Percentiles rank a stretch among this genome's conserved stretches.
Conservation (phyloP, 2,888 invertebrate species). For the Noctua fimbriata region DNA sequence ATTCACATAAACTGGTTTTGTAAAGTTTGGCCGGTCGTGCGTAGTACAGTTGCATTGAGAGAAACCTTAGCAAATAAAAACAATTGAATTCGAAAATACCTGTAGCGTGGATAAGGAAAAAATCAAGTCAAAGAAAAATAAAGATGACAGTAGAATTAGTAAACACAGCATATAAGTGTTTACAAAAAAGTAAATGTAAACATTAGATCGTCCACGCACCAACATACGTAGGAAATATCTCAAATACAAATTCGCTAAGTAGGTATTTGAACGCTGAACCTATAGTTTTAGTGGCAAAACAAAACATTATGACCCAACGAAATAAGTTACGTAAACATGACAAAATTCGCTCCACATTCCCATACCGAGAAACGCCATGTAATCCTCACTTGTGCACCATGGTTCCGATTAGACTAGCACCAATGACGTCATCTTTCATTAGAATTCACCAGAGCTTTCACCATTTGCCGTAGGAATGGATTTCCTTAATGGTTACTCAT, state of each 20-base stretch:
- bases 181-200: neutral
- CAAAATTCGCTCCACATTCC: neutral
- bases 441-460: constrained; percentile 49
- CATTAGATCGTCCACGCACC: neutral
- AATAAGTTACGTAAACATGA: constrained; percentile 8
- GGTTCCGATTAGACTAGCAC: constrained; percentile 2
- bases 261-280: too few relatives aligned
- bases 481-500: constrained; percentile 57
- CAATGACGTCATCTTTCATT: constrained; percentile 50
- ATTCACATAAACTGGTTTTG: too few relatives aligned
- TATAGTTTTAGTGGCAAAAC: too few relatives aligned
- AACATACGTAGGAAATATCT: neutral
- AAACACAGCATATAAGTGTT: neutral
- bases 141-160: neutral
- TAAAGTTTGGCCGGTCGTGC: too few relatives aligned
- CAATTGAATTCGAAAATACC: neutral
- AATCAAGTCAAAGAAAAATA: neutral
- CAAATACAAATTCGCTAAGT: neutral
- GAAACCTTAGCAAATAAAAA: neutral
- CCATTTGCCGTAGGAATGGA: constrained; percentile 35
- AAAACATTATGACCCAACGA: neutral
- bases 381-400: neutral
- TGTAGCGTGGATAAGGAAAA: neutral
- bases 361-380: neutral
- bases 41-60: neutral